Evolutionary conservation across 2,113 vertebrate species (phyloP).

Genomic region (Saccopteryx leptura): DNA sequence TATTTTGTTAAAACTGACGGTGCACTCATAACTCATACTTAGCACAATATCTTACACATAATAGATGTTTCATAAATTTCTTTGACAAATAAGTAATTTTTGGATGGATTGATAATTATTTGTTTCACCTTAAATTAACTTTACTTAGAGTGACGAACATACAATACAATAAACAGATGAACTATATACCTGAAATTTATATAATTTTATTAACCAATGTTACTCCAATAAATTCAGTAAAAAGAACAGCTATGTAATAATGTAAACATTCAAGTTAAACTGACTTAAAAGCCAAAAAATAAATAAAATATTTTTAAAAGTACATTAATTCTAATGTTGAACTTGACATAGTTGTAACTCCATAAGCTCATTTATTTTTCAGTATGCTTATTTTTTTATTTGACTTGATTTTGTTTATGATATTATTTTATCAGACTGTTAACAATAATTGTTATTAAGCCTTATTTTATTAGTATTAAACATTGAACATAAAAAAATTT

Average conservation of each 20-base stretch:
- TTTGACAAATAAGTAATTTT: background rate
- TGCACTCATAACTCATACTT: background rate
- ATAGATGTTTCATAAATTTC: background rate
- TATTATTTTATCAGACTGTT: background rate
- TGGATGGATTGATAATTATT: background rate
- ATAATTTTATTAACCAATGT: no score
- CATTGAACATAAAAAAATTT: background rate
- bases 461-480: conserved; percentile 1
- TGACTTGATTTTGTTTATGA: background rate
- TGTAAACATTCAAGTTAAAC: no score
- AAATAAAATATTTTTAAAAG: no score
- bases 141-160: no score
- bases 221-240: no score
- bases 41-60: no score
- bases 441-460: background rate
- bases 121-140: background rate
- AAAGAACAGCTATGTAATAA: no score
- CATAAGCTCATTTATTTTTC: background rate
- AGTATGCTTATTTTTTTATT: background rate
- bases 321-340: background rate
- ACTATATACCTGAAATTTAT: no score
- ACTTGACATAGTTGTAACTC: background rate
- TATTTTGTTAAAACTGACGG: background rate
- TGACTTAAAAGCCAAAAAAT: no score
- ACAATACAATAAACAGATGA: no score